Evolutionary conservation across 2,888 invertebrate species (phyloP), one percentile per base, ranked within the genome.

Genomic region (Boloria euphrosyne): DNA sequence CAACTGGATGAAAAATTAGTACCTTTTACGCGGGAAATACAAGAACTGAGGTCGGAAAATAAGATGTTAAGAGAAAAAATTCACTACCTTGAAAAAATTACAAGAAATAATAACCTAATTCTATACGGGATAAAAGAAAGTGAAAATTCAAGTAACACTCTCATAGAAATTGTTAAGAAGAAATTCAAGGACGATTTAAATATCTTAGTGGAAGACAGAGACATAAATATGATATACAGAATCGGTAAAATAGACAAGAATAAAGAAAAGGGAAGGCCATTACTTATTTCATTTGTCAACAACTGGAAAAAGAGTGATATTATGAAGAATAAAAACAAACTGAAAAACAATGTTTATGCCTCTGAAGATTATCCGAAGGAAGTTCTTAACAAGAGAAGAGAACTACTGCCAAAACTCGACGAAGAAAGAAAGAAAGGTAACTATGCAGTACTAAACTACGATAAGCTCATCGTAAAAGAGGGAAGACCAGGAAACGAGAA

Each of bases 1-100:
- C 60, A 22, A 60, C 51, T 68, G n/a, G 65, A 68, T 52, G 68
- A 68, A 53, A 68, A 68, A 65, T 27, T 68, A 49, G 22, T 17
- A 31, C 68, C 65, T 1, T 58, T 68, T n/a, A 62, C 7, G 54
- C 22, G n/a, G 4, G 53, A 68, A 62, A 22, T 68, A 4, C 52
- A 62, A 14, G 62, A 67, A 54, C 10, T 67, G 16, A 62, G n/a
- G 14, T 46, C 49, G 13, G 66, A 61, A 60, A 61, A 66, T 31
- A 5, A 59, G 53, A 54, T 7, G 38, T 18, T 64, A 4, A 66
- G n/a, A 44, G 62, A 63, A 58, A 60, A 66, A 22, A 50, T 66
- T 51, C n/a, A 31, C 43, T 18, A 47, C 43, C 16, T 66, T 10
- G 66, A 66, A 62, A 55, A 51, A 54, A 43, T 51, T 3, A 62